Evolutionary conservation across 2,797 vertebrate species (phyloP).

Genomic region (Acridotheres tristis): DNA sequence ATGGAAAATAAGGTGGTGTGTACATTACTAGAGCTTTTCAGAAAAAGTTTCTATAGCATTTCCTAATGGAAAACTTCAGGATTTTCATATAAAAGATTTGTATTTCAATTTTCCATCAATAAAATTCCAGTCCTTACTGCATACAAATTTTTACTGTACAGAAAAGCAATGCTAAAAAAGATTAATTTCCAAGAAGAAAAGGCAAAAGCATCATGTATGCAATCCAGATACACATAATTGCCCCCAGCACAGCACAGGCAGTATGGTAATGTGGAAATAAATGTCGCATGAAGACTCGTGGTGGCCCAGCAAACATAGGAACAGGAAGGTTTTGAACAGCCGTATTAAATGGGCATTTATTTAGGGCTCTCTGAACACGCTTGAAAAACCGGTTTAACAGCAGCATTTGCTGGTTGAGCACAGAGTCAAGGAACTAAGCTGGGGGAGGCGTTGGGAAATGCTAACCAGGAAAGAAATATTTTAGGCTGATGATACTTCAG

Average conservation of each 20-base stretch:
- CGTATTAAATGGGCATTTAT: neutral
- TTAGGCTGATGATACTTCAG: neutral
- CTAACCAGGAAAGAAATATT: neutral
- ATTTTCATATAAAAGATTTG: neutral
- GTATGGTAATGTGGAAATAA: neutral
- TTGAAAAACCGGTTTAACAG: conserved; percentile 34
- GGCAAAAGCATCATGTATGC: neutral
- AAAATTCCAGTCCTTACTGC: neutral
- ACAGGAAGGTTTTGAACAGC: neutral
- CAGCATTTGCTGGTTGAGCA: neutral
- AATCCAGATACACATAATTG: neutral
- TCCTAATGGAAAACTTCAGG: neutral
- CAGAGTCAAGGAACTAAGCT: neutral
- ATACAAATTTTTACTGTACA: neutral
- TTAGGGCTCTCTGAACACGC: neutral
- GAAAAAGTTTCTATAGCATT: neutral
- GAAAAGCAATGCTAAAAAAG: neutral
- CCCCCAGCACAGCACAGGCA: neutral
- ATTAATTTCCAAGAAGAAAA: neutral
- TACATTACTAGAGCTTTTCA: neutral
- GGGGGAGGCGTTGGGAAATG: neutral
- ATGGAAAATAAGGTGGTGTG: neutral
- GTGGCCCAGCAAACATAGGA: neutral
- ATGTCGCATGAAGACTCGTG: rapidly evolving
- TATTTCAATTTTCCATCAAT: neutral